Base-by-base conservation (phyloP, 1,140 invertebrate genomes). In the Propsilocerus akamusi region DNA sequence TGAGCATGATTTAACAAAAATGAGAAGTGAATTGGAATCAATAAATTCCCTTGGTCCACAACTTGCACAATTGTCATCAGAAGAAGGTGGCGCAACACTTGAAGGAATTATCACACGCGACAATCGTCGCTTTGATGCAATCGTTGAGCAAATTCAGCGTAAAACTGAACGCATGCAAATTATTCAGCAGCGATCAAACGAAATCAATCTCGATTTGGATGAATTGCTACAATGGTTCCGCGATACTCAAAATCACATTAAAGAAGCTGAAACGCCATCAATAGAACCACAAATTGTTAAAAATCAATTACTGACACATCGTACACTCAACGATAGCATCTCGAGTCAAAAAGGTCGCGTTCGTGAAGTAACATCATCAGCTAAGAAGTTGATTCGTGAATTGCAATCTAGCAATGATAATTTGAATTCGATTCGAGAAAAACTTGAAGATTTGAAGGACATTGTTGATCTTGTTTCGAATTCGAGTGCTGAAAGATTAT, bases 221-320 rank as follows among this genome's bases (percentile, higher is more conserved):
- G 92, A 97, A 55, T 69, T 97, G 1, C 67, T 95, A 0, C 92
- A 97, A 57, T 99, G 93, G 93, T 96, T 98, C 74, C 73, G 86
- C 25, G 87, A 92, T 51, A 86, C 88, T 28, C 90, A 95, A 58
- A 76, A 77, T 47, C 80, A 85, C 55, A 68, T 98, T 5, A 69
- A 81, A 2, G 80, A 86, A 51, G 86, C 89, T 1, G 93, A 94
- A 57, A 86, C 82, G 24, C 90, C 95, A 4, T 84, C 82, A 51
- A 82, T 86, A 34, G 88, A 95, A 57, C 86, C 92, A 1, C 83
- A 89, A 56, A 74, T 84, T 10, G 83, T 98, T 25, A 74, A 89
- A 6, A 78, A 87, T 0, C 91, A 97, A 65, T 66, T 98, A 25
- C 89, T 94, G 60, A 90, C 95, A 58, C 93, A 97, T 63, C 86